These are phyloP conservation scores for Tridacna crocea DNA, from an alignment of 2,888 invertebrate species.

Conservation along the genomic window DNA sequence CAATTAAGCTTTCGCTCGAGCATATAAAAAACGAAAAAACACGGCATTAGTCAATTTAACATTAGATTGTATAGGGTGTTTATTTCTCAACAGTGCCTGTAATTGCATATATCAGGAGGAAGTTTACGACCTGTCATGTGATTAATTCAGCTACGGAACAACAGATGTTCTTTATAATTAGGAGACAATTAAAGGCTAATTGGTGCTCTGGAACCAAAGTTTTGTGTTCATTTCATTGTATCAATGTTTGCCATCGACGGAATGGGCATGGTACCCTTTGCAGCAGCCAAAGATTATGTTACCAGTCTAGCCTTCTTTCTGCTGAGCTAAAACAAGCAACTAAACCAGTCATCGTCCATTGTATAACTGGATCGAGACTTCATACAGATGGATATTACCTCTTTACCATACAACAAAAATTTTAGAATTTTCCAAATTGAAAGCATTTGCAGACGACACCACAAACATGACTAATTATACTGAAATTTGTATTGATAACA, in stretches of 20 bases:
- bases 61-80: constrained; percentile 24
- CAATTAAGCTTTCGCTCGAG: not conserved
- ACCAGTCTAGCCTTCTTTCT: no score
- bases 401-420: no score
- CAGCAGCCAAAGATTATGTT: no score
- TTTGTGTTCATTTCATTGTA: constrained; percentile 10
- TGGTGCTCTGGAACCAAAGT: constrained; percentile 25
- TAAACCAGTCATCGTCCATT: no score
- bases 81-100: not conserved
- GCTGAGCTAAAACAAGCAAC: no score
- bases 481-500: no score
- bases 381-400: no score
- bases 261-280: no score
- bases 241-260: not conserved
- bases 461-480: no score
- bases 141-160: constrained; percentile 7
- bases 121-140: constrained; percentile 30
- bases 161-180: constrained; percentile 39
- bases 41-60: constrained; percentile 11
- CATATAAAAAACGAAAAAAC: not conserved
- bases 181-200: constrained; percentile 35
- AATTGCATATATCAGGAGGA: constrained; percentile 19
- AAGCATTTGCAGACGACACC: no score
- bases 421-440: no score
- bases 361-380: no score